Evolutionary conservation across 2,888 invertebrate genomes (phyloP).

Genomic region (Lycia hirtaria): DNA sequence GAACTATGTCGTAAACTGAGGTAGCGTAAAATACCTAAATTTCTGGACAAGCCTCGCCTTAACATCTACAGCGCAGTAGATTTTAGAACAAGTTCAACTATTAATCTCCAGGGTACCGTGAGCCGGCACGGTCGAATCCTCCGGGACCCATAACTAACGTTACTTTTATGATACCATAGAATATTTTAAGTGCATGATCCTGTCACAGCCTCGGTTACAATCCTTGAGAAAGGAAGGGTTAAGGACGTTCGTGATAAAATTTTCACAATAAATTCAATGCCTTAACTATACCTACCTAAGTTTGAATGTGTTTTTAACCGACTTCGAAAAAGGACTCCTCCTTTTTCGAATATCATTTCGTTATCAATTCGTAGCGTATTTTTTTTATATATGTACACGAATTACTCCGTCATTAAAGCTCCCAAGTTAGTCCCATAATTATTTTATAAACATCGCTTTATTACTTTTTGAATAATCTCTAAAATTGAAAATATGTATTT

Average conservation of each 20-base stretch:
- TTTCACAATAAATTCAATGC: background rate
- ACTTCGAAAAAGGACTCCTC: background rate
- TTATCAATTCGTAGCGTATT: no score
- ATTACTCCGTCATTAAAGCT: no score
- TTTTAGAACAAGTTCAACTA: conserved; percentile 31
- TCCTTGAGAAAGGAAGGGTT: conserved; percentile 13
- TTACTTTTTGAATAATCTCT: no score
- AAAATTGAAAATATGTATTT: no score
- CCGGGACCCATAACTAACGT: conserved; percentile 65
- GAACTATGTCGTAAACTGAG: no score
- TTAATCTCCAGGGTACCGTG: conserved; percentile 36
- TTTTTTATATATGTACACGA: no score
- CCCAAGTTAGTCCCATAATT: no score
- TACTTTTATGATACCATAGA: conserved; percentile 76
- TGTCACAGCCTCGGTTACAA: conserved; percentile 40
- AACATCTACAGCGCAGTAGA: conserved; percentile 7
- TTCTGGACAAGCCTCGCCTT: no score
- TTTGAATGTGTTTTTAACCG: background rate
- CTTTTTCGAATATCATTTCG: no score
- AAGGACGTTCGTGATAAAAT: conserved; percentile 1
- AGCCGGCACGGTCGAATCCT: conserved; percentile 51
- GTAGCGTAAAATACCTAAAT: no score
- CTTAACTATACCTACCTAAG: background rate
- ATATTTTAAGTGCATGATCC: conserved; percentile 75
- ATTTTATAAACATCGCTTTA: no score